phyloP scores from a whole-genome alignment of 2,797 vertebrate species.

The Vireo griseus region DNA sequence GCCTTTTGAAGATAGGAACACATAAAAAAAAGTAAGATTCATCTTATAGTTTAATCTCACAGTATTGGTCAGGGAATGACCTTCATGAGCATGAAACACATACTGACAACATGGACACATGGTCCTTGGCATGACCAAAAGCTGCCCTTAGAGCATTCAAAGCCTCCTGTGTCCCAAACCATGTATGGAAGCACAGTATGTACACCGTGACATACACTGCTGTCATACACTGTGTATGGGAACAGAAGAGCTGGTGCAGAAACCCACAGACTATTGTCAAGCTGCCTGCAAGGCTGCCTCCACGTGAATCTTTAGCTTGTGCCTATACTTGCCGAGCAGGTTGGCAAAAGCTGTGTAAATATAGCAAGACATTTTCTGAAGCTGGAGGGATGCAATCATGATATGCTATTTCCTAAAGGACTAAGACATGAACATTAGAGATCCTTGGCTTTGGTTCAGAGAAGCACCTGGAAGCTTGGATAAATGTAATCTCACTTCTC shows the following conservation, averaged over 20 bases:
- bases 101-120: neutral
- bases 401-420: neutral
- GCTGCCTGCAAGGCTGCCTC: neutral
- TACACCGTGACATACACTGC: neutral
- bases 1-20: neutral
- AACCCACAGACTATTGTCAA: neutral
- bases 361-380: neutral
- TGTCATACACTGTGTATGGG: neutral
- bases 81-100: neutral
- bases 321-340: neutral
- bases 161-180: neutral
- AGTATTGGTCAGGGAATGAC: neutral
- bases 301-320: neutral
- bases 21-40: neutral
- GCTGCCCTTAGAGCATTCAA: neutral
- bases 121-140: neutral
- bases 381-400: neutral
- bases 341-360: neutral
- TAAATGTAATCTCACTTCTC: neutral
- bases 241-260: neutral
- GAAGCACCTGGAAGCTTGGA: neutral
- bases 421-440: neutral
- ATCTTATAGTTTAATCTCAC: neutral
- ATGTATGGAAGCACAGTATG: rapidly evolving
- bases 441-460: neutral